These are phyloP conservation scores for Chrysoperla carnea DNA, from an alignment of 1,140 invertebrate species.

Conservation along the genomic window DNA sequence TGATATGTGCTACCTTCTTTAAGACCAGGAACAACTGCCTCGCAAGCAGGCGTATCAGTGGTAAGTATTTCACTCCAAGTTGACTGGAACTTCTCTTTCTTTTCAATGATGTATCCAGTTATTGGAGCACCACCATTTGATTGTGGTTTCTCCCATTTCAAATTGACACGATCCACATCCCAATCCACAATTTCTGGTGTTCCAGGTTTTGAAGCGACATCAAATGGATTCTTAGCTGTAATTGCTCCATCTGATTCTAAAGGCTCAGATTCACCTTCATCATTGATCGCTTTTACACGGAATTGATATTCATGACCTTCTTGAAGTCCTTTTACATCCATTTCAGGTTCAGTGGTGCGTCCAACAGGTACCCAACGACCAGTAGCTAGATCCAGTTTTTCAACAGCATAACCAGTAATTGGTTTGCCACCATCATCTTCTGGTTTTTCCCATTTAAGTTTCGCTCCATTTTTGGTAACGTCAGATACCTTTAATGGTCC, in stretches of 20 bases:
- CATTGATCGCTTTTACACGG: slow-evolving; percentile 93
- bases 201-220: slow-evolving; percentile 75
- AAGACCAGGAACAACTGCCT: slow-evolving; percentile 68
- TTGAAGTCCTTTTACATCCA: slow-evolving; percentile 79
- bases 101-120: slow-evolving; percentile 90
- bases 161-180: slow-evolving; percentile 80
- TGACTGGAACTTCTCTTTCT: slow-evolving; percentile 80
- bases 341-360: slow-evolving; percentile 67
- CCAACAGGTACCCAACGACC: slow-evolving; percentile 89
- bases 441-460: slow-evolving; percentile 91
- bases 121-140: slow-evolving; percentile 87
- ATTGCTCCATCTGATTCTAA: slow-evolving; percentile 72
- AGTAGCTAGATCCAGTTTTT: slow-evolving; percentile 87
- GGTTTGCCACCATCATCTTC: slow-evolving; percentile 97
- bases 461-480: slow-evolving; percentile 81
- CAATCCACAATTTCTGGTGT: slow-evolving; percentile 80
- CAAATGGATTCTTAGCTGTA: slow-evolving; percentile 87
- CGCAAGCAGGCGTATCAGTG: slow-evolving; percentile 56
- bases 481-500: slow-evolving; percentile 87
- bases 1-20: slow-evolving; percentile 87
- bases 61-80: slow-evolving; percentile 79
- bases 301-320: slow-evolving; percentile 94
- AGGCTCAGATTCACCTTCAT: slow-evolving; percentile 93
- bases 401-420: slow-evolving; percentile 88
- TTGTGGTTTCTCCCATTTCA: slow-evolving; percentile 87